Conservation (phyloP, 2,113 vertebrate species). For the Neotragus pygmaeus region DNA sequence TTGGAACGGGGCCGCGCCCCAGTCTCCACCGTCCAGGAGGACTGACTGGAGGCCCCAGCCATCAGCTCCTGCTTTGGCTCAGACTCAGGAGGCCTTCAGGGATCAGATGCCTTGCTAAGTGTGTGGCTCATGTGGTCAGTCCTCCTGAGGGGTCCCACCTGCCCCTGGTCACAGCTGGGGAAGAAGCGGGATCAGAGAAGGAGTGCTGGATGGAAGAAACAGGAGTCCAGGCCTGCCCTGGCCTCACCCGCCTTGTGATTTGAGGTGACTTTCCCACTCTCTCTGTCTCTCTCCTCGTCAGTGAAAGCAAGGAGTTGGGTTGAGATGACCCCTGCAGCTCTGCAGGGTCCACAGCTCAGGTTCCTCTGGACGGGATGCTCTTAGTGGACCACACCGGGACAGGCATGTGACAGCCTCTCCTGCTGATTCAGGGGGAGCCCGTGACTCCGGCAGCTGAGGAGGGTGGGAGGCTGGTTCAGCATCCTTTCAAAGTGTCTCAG, state of each 20-base stretch:
- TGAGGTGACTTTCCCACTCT: neutral
- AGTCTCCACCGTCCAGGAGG: neutral
- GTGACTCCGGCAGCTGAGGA: neutral
- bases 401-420: neutral
- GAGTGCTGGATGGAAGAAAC: neutral
- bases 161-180: neutral
- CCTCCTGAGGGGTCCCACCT: too few species aligned
- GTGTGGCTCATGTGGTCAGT: neutral
- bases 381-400: neutral
- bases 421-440: neutral
- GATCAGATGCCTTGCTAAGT: too few species aligned
- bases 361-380: neutral
- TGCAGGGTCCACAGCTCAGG: fast-evolving
- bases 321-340: neutral
- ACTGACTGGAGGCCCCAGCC: neutral
- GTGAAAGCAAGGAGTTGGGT: neutral
- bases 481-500: neutral
- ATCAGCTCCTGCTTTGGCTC: neutral
- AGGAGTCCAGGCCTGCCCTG: too few species aligned
- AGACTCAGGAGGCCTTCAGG: neutral
- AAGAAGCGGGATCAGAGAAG: neutral
- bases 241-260: neutral
- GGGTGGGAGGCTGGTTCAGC: fast-evolving
- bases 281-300: neutral
- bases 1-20: fast-evolving